Evolutionary conservation across 2,797 vertebrate species (phyloP), one percentile per base, ranked within the genome.

Genomic region (Alexandromys oeconomus): DNA sequence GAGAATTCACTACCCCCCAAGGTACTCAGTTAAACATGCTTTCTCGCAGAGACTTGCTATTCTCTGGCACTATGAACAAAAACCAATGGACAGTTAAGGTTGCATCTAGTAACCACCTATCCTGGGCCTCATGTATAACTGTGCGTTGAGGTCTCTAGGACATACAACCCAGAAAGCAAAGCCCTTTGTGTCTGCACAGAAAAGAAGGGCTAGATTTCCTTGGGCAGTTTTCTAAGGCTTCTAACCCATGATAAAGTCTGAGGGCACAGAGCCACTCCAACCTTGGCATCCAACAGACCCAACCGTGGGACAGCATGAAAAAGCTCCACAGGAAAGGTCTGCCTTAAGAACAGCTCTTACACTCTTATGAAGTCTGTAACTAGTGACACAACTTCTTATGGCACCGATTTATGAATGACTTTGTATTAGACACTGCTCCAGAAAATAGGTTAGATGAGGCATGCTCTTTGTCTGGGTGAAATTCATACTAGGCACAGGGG

Each of bases 1-100:
- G 96, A 93, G 95, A 95, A 97, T 96, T 97, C 88, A 95, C 96
- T 98, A 97, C 79, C 91, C 92, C 92, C 97, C 94, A 98, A 87
- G 90, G 78, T 96, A 97, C 69, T 97, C 91, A 92, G 91, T 94
- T 96, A 95, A 80, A 92, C 67, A 89, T 11, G 59, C 15, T 29
- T 51, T 97, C 93, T 97, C 40, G 61, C 34, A 85, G 1, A 3
- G 74, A 69, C 31, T 94, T 87, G 69, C 61, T 97, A 69, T 90
- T 93, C 78, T 77, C 43, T 87, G 21, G 31, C 86, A 67, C 46
- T 94, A 92, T 91, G 80, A 94, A 79, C 74, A 86, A 88, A 96
- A 48, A 1, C 14, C 69, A 79, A 27, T 40, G 51, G 84, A 51
- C 15, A 92, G 54, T 86, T 85, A 78, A 89, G 78, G 87, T 59